Base-by-base conservation (phyloP, 2,888 invertebrate genomes). In the Tetanocera ferruginea region DNA sequence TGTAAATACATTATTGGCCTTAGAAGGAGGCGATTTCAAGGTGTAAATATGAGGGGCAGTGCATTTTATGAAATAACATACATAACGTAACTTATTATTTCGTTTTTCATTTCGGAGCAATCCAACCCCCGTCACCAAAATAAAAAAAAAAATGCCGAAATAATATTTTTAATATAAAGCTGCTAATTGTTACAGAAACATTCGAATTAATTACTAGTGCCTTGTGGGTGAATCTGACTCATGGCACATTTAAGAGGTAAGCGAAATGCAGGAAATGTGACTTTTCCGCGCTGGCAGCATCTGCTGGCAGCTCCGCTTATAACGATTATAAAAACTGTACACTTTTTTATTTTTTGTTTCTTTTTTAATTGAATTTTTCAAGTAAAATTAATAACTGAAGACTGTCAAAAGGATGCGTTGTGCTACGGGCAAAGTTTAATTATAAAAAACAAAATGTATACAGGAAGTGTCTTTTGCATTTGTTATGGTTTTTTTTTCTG, bases 351-450 rank as follows among this genome's bases (percentile, higher is more conserved):
- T 52, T 75, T 75, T 51, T 67, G 23, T 34, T 28, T 67, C 34
- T 8, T 55, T 67, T 73, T 75, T 75, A 37, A 75, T 49, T 62
- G 60, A 55, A 66, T 67, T 75, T 75, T 67, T 43, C 52, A 25
- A 55, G 55, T 55, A 75, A 75, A 75, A 75, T 75, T 75, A 75
- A 75, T 75, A 75, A 75, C 75, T 55, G 52, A 66, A 55, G 67
- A 67, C 66, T 75, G 75, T 75, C 75, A 75, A 49, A 75, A 67
- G 55, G 67, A 28, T 67, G 66, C 52, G 66, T 51, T 64, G 64
- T 19, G 43, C 34, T 43, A 52, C 51, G n/a, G 51, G 9, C 55
- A 67, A 37, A 19, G 66, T 67, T 75, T 66, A 75, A 75, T 75
- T 75, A 75, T 25, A 55, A 72, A 43, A 62, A 74, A 72, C 11